phyloP scores from a whole-genome alignment of 2,888 invertebrate species.

The Phorcus lineatus region DNA sequence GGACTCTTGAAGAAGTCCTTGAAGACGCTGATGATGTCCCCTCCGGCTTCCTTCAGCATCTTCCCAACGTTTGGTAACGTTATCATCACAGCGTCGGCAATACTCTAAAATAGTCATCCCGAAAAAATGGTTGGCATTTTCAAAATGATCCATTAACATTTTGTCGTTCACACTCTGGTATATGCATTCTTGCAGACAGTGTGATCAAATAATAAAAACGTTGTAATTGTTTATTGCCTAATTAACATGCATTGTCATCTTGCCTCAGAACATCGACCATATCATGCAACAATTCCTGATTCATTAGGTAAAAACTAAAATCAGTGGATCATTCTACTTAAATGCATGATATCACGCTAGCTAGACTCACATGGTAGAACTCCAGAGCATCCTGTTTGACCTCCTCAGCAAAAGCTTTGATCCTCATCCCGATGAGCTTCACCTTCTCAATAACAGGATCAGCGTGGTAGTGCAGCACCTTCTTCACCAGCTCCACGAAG shows the following conservation, averaged over 20 bases:
- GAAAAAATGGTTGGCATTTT: too few relatives aligned
- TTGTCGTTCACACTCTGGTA: too few relatives aligned
- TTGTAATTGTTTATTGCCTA: too few relatives aligned
- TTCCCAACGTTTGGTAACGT: slow-evolving; percentile 17
- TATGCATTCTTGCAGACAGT: too few relatives aligned
- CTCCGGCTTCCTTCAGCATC: neutral
- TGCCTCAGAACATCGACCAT: too few relatives aligned
- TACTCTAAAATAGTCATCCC: neutral
- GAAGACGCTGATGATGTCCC: neutral
- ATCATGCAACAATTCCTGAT: too few relatives aligned
- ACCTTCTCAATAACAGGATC: slow-evolving; percentile 23
- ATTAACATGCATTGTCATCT: neutral
- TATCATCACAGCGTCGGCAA: neutral
- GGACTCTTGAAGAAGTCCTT: slow-evolving; percentile 13
- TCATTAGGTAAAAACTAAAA: too few relatives aligned
- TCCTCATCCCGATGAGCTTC: slow-evolving; percentile 12
- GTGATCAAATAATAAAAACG: too few relatives aligned
- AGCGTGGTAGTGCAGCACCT: slow-evolving; percentile 14
- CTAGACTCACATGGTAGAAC: slow-evolving; percentile 28
- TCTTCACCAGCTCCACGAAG: slow-evolving; percentile 16
- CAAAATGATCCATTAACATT: too few relatives aligned
- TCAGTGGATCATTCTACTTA: too few relatives aligned
- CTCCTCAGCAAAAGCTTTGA: slow-evolving; percentile 26
- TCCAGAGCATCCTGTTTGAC: slow-evolving; percentile 22
- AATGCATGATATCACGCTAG: too few relatives aligned